Evolutionary conservation across 2,113 vertebrate species (phyloP).

Genomic region (Pteropus alecto): DNA sequence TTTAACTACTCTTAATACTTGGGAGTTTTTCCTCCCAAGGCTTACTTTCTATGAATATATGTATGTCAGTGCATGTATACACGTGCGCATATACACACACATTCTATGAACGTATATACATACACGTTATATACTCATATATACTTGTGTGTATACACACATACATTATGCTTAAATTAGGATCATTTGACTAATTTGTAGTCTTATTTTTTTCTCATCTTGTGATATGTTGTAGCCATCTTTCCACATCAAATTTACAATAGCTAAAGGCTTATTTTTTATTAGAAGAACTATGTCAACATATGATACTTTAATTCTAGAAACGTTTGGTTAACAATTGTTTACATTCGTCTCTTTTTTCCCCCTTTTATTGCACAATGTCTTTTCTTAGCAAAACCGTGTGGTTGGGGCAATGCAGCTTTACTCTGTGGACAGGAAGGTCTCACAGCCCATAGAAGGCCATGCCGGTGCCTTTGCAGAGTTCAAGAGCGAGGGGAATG

Average conservation of each 20-base stretch:
- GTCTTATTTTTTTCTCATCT: background rate
- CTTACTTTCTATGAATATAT: background rate
- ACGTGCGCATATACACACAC: too few species aligned
- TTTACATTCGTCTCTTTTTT: background rate
- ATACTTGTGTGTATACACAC: background rate
- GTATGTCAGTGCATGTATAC: too few species aligned
- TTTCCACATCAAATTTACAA: background rate
- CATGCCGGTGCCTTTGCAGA: conserved; percentile 94
- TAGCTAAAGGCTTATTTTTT: background rate
- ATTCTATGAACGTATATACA: too few species aligned
- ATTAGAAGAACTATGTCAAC: background rate
- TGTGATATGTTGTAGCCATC: background rate
- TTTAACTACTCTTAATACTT: background rate
- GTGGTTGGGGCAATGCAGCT: conserved; percentile 96
- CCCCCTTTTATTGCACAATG: background rate
- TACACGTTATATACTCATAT: background rate
- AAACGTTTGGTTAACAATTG: background rate
- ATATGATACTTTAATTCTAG: background rate
- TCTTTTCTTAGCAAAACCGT: conserved; percentile 89
- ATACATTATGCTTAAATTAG: background rate
- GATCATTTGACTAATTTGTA: background rate
- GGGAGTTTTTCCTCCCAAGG: background rate
- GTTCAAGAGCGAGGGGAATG: conserved; percentile 93
- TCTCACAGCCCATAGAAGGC: conserved; percentile 95
- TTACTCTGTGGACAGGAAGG: conserved; percentile 95